Base-by-base conservation (phyloP, 2,113 vertebrate genomes). In the Nycticorax nycticorax region DNA sequence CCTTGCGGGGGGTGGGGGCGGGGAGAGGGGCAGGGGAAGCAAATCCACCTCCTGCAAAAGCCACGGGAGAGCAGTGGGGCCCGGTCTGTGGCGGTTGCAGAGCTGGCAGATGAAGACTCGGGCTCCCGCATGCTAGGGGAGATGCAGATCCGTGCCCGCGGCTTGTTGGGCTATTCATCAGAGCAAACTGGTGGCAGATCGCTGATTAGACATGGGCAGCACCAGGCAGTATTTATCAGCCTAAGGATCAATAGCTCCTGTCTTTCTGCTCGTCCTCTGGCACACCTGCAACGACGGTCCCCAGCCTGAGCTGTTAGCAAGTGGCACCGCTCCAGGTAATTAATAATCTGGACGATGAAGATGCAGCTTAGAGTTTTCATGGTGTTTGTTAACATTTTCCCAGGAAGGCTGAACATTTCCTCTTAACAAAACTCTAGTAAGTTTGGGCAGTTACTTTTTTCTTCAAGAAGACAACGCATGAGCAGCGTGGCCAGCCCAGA, bases 61-160 rank as follows among this genome's bases (percentile, higher is more conserved):
- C 33, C 1, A 0, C 1, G 0, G 9, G 32, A 1, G 50, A 74
- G 67, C 73, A 39, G 72, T 27, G 20, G 81, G 3, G 3, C 43
- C 20, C 20, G 1, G 3, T 12, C 1, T 14, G 12, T 9, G 60
- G 59, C 45, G 37, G 35, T 14, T 5, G 39, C 32, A 33, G 62
- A 32, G 81, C 35, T 47, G 50, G 43, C 8, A 14, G 68, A 2
- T 10, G 68, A 57, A 23, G 47, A 78, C 35, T 59, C 14, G 32
- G 15, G 59, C 77, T 75, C 47, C 27, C 0, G 1, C 50, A 10
- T 3, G 10, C 33, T 2, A 0, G 12, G 45, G 47, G 33, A 60
- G 50, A 23, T 3, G 27, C 50, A 20, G 37, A 48, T 12, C 33
- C 2, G 19, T 52, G 59, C 84, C 53, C 14, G 0, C 10, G 3